Conservation (phyloP, 2,113 vertebrate species). For the Notothenia coriiceps region DNA sequence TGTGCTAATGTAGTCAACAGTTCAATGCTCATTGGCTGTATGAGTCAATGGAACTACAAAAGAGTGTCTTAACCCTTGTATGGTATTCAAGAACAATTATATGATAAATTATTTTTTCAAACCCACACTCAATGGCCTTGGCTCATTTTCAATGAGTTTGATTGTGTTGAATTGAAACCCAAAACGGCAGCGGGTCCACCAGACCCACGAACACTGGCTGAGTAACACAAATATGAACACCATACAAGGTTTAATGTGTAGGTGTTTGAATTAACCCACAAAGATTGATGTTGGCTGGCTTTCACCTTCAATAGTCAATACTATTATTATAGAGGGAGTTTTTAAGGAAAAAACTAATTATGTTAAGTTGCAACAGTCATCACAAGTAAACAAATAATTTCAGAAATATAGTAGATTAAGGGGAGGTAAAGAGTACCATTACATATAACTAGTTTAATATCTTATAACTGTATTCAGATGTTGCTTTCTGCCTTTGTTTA, state of each 20-base stretch:
- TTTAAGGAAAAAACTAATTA: background rate
- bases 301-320: conserved; percentile 11
- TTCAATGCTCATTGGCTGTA: background rate
- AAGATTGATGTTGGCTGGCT: background rate
- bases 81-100: too few relatives aligned
- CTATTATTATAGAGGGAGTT: background rate
- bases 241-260: too few relatives aligned
- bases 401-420: background rate
- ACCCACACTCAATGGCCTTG: too few relatives aligned
- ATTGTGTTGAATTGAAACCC: too few relatives aligned
- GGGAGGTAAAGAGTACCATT: background rate
- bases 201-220: too few relatives aligned
- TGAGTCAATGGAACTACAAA: background rate
- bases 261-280: too few relatives aligned
- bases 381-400: too few relatives aligned
- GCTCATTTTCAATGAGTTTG: too few relatives aligned
- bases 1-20: background rate
- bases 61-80: background rate
- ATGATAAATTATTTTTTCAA: too few relatives aligned
- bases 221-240: too few relatives aligned
- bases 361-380: too few relatives aligned
- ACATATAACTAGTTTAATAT: background rate
- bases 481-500: background rate
- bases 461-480: background rate
- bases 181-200: too few relatives aligned